Percentiles rank a stretch among this genome's conserved stretches.
Conservation (phyloP, 2,113 vertebrate genomes). For the Coregonus clupeaformis region DNA sequence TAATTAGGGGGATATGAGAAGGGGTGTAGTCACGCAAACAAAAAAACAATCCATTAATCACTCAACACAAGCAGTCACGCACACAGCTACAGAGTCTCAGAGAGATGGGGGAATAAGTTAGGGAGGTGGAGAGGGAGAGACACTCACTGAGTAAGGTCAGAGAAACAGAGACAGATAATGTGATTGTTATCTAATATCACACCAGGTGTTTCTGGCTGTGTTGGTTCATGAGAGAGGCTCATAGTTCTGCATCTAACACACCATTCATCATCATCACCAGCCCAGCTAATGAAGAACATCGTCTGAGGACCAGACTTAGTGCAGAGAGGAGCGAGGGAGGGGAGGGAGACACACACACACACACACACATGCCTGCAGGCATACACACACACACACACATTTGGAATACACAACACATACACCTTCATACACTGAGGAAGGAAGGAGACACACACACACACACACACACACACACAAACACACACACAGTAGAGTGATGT, state of each 20-base stretch:
- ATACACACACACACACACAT: too few relatives aligned
- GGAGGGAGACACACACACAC: neutral
- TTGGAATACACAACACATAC: neutral
- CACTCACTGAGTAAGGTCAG: neutral
- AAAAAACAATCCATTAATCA: slow-evolving; percentile 54
- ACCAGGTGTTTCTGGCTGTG: neutral
- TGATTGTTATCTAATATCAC: neutral
- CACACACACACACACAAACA: neutral
- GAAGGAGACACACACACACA: neutral
- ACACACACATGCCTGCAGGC: neutral
- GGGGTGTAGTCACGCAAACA: slow-evolving; percentile 39
- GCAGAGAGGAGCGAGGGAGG: neutral
- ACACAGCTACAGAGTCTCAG: neutral
- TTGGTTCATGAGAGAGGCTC: neutral
- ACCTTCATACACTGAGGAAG: too few relatives aligned
- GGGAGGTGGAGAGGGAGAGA: slow-evolving; percentile 4
- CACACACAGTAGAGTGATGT: slow-evolving; percentile 22
- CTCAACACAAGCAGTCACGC: slow-evolving; percentile 18
- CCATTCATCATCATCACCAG: neutral
- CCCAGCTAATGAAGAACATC: neutral
- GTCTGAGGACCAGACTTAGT: neutral
- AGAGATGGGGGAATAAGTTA: neutral
- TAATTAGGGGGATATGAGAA: slow-evolving; percentile 44
- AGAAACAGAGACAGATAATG: neutral
- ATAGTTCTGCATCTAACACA: neutral